These are phyloP conservation scores for Neolamprologus longior DNA, from an alignment of 2,113 vertebrate species.

Conservation along the genomic window DNA sequence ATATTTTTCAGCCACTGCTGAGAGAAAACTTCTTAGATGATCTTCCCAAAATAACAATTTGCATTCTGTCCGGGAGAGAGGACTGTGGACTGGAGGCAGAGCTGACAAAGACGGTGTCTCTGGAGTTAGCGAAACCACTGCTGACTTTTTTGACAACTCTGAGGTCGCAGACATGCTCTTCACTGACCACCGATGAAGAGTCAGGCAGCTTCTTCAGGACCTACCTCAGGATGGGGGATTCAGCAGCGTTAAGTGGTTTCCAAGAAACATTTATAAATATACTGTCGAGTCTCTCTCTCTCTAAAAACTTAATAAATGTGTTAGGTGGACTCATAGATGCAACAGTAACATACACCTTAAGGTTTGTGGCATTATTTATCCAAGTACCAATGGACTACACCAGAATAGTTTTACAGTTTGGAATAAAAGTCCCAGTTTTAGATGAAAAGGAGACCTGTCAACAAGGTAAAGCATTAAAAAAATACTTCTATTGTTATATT, in stretches of 20 bases:
- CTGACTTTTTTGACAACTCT: constrained; percentile 36
- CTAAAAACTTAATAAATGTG: constrained; percentile 18
- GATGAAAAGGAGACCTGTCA: constrained; percentile 53
- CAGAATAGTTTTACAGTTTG: constrained; percentile 64
- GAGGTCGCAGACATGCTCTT: constrained; percentile 50
- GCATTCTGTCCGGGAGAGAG: constrained; percentile 52
- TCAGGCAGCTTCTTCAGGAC: background rate
- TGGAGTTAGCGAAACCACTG: constrained; percentile 36
- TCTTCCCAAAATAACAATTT: constrained; percentile 56
- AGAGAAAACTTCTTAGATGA: constrained; percentile 38
- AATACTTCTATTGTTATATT: background rate
- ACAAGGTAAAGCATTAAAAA: constrained; percentile 55
- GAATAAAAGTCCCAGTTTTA: constrained; percentile 51
- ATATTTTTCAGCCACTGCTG: constrained; percentile 29
- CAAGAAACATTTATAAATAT: constrained; percentile 36
- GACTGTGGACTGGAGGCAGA: constrained; percentile 64
- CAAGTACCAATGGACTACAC: constrained; percentile 57
- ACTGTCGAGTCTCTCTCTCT: constrained; percentile 36
- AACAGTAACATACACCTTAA: constrained; percentile 27
- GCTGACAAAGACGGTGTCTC: constrained; percentile 38
- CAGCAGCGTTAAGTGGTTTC: background rate
- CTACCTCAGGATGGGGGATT: constrained; percentile 10
- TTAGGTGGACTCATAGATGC: constrained; percentile 42
- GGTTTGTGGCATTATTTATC: constrained; percentile 21
- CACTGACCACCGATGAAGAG: background rate